A percentile compares a stretch with the other conserved stretches of the same genome.
Evolutionary conservation across 2,888 invertebrate genomes (phyloP).

Genomic region (Melinopterus prodromus): DNA sequence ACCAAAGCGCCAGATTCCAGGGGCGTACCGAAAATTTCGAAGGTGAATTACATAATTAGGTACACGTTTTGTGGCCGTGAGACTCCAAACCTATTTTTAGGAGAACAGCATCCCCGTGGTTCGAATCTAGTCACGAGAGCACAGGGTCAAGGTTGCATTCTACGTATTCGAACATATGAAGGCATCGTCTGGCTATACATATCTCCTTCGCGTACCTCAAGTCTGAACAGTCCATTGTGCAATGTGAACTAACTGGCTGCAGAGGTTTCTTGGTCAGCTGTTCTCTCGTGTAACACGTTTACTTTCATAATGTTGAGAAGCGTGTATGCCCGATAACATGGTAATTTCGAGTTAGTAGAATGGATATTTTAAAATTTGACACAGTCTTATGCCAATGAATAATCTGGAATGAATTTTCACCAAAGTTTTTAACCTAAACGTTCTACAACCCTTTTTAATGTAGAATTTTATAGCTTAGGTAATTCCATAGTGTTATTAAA

Average conservation of each 20-base stretch:
- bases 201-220: background rate
- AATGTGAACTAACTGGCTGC: background rate
- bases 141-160: conserved; percentile 21
- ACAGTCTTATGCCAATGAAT: too few species aligned
- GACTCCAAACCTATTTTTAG: conserved; percentile 18
- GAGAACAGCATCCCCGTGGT: conserved; percentile 14
- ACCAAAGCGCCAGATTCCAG: background rate
- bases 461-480: too few species aligned
- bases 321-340: background rate
- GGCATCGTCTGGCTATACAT: background rate
- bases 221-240: background rate
- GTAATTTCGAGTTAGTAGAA: too few species aligned
- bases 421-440: too few species aligned
- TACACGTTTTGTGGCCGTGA: background rate
- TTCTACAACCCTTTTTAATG: too few species aligned
- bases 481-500: too few species aligned
- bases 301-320: background rate
- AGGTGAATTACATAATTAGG: background rate
- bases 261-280: background rate
- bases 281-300: background rate
- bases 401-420: too few species aligned
- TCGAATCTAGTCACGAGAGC: conserved; percentile 25
- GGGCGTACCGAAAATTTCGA: background rate
- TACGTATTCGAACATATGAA: background rate
- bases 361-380: too few species aligned